Conservation (phyloP, 2,797 vertebrate species). For the Fistularia tabacaria region DNA sequence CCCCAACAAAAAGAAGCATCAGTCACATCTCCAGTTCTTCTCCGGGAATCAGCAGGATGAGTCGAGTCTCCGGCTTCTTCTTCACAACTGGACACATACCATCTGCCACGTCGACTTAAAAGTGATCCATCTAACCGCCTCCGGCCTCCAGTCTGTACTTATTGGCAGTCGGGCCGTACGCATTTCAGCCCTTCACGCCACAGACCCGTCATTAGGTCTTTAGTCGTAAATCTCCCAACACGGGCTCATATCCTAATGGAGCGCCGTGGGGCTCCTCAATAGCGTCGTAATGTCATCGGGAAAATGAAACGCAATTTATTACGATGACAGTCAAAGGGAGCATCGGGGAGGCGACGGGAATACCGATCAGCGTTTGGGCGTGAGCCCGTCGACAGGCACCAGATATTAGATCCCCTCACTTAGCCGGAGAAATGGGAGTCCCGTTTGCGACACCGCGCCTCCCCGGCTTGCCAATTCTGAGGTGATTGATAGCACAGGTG, state of each 20-base stretch:
- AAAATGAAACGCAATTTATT: conserved; percentile 55
- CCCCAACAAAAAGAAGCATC: too few relatives aligned
- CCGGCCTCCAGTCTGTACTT: conserved; percentile 7
- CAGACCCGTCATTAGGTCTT: conserved; percentile 31
- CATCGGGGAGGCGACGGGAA: conserved; percentile 41
- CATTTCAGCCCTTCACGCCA: conserved; percentile 15
- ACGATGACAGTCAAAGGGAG: conserved; percentile 46
- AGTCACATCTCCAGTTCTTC: too few relatives aligned
- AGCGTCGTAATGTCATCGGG: conserved; percentile 46
- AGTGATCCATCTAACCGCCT: not conserved
- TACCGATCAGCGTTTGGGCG: conserved; percentile 46
- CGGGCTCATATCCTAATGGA: conserved; percentile 33
- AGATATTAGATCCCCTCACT: conserved; percentile 20
- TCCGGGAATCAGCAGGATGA: too few relatives aligned
- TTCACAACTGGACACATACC: conserved; percentile 1
- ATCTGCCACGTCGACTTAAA: conserved; percentile 1
- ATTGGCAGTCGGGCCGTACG: conserved; percentile 5
- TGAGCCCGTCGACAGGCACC: conserved; percentile 23
- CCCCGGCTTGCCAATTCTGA: conserved; percentile 22
- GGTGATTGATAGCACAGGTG: conserved; percentile 48
- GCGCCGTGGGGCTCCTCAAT: conserved; percentile 29
- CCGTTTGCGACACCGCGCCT: not conserved
- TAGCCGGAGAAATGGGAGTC: not conserved
- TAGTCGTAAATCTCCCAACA: conserved; percentile 34
- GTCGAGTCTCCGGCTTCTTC: too few relatives aligned